These are phyloP conservation scores for Podocnemis expansa DNA, from an alignment of 2,113 vertebrate genomes.

Conservation along the genomic window DNA sequence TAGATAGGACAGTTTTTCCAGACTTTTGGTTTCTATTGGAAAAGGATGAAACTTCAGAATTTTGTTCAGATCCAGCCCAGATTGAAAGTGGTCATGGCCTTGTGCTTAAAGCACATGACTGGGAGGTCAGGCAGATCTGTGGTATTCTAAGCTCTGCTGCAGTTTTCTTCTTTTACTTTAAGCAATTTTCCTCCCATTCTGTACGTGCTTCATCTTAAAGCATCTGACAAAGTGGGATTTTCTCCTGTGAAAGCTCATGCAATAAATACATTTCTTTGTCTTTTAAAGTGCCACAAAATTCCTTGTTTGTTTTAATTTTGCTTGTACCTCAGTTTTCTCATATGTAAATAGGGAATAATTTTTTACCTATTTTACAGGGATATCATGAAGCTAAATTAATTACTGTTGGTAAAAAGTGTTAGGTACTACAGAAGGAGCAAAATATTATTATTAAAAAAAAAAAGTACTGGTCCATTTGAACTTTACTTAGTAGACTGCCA, in stretches of 20 bases:
- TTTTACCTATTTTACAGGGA: not conserved
- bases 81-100: not conserved
- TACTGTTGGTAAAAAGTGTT: conserved; percentile 21
- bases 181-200: not conserved
- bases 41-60: not conserved
- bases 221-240: too few relatives aligned
- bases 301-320: not conserved
- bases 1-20: not conserved
- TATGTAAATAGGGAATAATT: not conserved
- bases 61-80: not conserved
- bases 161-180: not conserved
- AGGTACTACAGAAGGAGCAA: conserved; percentile 7
- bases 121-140: not conserved
- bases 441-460: conserved; percentile 43
- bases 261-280: too few relatives aligned
- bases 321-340: not conserved
- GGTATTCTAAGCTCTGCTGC: not conserved
- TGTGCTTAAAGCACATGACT: fast-evolving
- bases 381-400: conserved; percentile 16
- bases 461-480: conserved; percentile 30
- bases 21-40: not conserved
- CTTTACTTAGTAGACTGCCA: not conserved
- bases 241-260: too few relatives aligned
- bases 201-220: too few relatives aligned
- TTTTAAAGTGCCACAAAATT: too few relatives aligned